These are phyloP conservation scores for Nomada ruficornis DNA, from an alignment of 2,888 invertebrate genomes.

Conservation along the genomic window DNA sequence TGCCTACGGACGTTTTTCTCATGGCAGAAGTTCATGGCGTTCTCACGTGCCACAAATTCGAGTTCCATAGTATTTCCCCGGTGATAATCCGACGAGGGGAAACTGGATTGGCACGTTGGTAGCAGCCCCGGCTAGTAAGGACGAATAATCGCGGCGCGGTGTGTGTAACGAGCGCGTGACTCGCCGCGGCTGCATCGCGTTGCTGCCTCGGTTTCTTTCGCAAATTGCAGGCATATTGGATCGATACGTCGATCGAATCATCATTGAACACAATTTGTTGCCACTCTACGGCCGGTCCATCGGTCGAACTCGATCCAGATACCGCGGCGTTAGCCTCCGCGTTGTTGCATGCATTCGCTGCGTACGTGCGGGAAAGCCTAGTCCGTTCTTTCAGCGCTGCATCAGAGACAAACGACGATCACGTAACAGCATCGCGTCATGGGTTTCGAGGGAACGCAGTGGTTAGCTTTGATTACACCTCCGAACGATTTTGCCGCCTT, in stretches of 20 bases:
- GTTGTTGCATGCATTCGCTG: slow-evolving; percentile 30
- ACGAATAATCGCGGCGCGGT: slow-evolving; percentile 16
- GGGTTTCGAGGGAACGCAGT: slow-evolving; percentile 72
- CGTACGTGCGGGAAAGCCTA: slow-evolving; percentile 57
- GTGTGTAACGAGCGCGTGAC: slow-evolving; percentile 49
- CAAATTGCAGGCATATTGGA: slow-evolving; percentile 65
- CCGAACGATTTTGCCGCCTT: slow-evolving; percentile 59
- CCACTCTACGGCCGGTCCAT: slow-evolving; percentile 28
- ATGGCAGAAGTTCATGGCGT: slow-evolving; percentile 59
- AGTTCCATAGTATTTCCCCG: slow-evolving; percentile 5
- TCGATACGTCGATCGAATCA: slow-evolving; percentile 61
- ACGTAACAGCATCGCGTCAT: slow-evolving; percentile 77
- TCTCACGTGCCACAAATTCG: slow-evolving; percentile 63
- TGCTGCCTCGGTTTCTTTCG: slow-evolving; percentile 60
- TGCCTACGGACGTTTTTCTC: slow-evolving; percentile 11
- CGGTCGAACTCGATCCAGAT: slow-evolving; percentile 62
- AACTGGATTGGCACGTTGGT: slow-evolving; percentile 41
- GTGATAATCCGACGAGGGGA: slow-evolving; percentile 41
- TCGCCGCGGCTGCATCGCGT: slow-evolving; percentile 38
- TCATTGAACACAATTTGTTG: slow-evolving; percentile 69
- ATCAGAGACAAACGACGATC: slow-evolving; percentile 79
- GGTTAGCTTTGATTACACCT: slow-evolving; percentile 77
- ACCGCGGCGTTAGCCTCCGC: slow-evolving; percentile 26
- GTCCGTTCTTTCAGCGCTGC: slow-evolving; percentile 46
- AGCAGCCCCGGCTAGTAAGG: slow-evolving; percentile 10